A percentile compares a stretch with the other conserved stretches of the same genome.
These are phyloP conservation scores for Lithophane semibrunnea DNA, from an alignment of 2,888 invertebrate species.

Conservation along the genomic window DNA sequence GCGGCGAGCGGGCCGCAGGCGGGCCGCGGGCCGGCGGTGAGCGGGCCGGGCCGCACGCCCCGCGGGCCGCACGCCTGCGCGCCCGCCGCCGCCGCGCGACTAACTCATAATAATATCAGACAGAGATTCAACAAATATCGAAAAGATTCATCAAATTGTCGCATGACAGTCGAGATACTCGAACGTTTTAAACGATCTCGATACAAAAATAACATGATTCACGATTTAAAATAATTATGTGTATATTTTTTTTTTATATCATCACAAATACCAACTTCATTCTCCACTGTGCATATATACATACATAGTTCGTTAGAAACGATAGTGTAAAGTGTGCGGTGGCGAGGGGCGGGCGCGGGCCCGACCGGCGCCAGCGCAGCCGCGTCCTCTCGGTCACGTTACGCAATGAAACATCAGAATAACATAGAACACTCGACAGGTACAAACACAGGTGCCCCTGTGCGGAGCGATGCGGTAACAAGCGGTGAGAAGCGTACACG, in stretches of 20 bases:
- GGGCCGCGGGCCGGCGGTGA: slow-evolving; percentile 51
- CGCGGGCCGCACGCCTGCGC: slow-evolving; percentile 24
- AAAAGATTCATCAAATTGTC: slow-evolving; percentile 72
- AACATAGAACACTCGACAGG: slow-evolving; percentile 73
- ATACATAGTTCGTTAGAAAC: slow-evolving; percentile 83
- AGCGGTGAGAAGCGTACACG: slow-evolving; percentile 89
- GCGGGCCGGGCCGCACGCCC: slow-evolving; percentile 53
- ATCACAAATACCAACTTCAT: slow-evolving; percentile 85
- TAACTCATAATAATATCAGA: slow-evolving; percentile 51
- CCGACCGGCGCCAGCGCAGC: slow-evolving; percentile 68
- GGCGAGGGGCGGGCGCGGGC: slow-evolving; percentile 61
- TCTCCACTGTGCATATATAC: slow-evolving; percentile 88
- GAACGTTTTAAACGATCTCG: slow-evolving; percentile 79
- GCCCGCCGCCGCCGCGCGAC: slow-evolving; percentile 53
- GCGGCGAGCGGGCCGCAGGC: slow-evolving; percentile 58
- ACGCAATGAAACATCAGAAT: slow-evolving; percentile 70
- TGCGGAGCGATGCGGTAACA: slow-evolving; percentile 81
- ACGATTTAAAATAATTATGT: slow-evolving; percentile 81
- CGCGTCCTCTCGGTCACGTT: slow-evolving; percentile 73
- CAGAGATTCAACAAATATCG: slow-evolving; percentile 72
- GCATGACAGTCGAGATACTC: slow-evolving; percentile 74
- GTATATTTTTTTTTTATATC: slow-evolving; percentile 80
- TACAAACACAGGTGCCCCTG: slow-evolving; percentile 72
- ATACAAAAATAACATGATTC: slow-evolving; percentile 88
- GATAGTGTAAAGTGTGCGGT: slow-evolving; percentile 69